Base-by-base conservation (phyloP, 2,797 vertebrate species). In the Diglossa cyanea region DNA sequence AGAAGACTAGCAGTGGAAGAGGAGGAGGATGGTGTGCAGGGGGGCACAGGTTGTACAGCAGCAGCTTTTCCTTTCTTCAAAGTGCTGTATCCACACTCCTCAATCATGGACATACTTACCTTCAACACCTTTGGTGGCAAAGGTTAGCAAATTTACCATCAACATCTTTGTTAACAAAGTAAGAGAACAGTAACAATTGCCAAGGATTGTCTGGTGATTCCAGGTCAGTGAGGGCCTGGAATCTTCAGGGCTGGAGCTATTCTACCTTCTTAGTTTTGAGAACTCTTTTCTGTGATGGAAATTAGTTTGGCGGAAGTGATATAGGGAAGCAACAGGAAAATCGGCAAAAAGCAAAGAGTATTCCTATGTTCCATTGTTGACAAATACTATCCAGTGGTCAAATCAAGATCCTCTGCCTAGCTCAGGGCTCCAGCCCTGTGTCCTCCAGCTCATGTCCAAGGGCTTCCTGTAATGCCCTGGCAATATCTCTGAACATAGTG, bases 81-180 rank as follows among this genome's bases (percentile, higher is more conserved):
- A 39, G 30, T 60, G n/a, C 45, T 48, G 5, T 40, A 57, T 20
- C 25, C 17, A 31, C 33, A 17, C 28, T 80, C 19, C 33, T 57
- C 31, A 39, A 19, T 23, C n/a, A n/a, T 0, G 0, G 35, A 31
- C 0, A 0, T 40, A 61, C 35, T 83, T 65, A 54, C 55, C 25
- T 26, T 9, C 68, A 76, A 48, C 18, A 55, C n/a, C 19, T 91
- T 39, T 54, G 57, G 33, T 8, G 62, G 28, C 33, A 54, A 54
- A 72, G 8, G 15, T 47, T 30, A 28, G 40, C 35, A 58, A 39
- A 72, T 62, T 62, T 54, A 33, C 30, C 40, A 47, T 35, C 50
- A 48, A 9, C 24, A 42, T 11, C 7, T 42, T 60, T 90, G 63
- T 51, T 66, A 86, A 48, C 16, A 23, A 33, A 73, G 24, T 30